phyloP scores from a whole-genome alignment of 2,888 invertebrate genomes.

The Tyria jacobaeae region DNA sequence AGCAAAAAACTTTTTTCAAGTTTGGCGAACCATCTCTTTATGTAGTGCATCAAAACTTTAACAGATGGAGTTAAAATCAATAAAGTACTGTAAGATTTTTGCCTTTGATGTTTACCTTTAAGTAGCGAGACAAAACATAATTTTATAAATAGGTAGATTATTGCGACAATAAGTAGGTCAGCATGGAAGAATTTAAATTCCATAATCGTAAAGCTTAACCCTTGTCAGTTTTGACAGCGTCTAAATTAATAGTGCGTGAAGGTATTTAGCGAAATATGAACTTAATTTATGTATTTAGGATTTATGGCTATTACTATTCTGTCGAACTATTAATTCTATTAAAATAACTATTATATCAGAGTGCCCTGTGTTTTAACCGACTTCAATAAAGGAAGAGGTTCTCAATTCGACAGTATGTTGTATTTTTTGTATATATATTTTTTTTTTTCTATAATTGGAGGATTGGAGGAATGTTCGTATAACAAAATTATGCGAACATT shows the following conservation, averaged over 20 bases:
- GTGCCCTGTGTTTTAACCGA: no score
- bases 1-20: constrained; percentile 61
- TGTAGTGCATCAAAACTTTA: constrained; percentile 65
- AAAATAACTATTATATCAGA: neutral
- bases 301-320: constrained; percentile 42
- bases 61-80: constrained; percentile 72
- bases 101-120: no score
- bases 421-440: no score
- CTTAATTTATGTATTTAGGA: constrained; percentile 52
- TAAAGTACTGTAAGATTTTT: constrained; percentile 2
- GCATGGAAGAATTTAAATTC: constrained; percentile 64
- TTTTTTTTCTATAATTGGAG: no score
- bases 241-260: constrained; percentile 77
- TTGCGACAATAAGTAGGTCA: constrained; percentile 35
- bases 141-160: constrained; percentile 22
- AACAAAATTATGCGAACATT: no score
- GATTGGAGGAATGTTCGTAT: no score
- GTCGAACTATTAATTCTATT: constrained; percentile 21
- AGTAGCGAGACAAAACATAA: neutral
- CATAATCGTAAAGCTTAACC: constrained; percentile 71
- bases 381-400: no score
- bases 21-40: constrained; percentile 60
- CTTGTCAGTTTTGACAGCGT: constrained; percentile 74
- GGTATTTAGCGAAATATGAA: constrained; percentile 70
- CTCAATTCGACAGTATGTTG: no score